phyloP scores from a whole-genome alignment of 2,113 vertebrate genomes.

The Peromyscus maniculatus region DNA sequence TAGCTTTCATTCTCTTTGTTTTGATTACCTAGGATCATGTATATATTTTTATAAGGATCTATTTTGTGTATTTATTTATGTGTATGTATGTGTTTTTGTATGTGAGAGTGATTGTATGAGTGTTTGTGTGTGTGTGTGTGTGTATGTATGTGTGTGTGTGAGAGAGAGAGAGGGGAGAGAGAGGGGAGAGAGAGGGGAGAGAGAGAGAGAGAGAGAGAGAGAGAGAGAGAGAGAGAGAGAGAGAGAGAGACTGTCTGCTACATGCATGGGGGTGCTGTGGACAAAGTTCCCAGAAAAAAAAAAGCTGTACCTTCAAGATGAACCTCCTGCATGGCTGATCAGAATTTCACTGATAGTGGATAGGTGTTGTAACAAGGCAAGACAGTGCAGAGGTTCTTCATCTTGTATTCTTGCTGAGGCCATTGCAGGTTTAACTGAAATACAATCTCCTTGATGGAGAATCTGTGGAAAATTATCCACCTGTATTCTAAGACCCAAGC shows the following conservation, averaged over 20 bases:
- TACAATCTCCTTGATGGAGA: background rate
- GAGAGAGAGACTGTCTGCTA: background rate
- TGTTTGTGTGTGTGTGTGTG: background rate
- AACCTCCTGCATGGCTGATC: background rate
- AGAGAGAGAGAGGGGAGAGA: too few species aligned
- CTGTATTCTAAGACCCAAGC: background rate
- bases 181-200: too few species aligned
- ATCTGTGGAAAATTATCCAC: background rate
- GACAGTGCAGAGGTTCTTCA: background rate
- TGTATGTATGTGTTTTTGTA: background rate
- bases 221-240: too few species aligned
- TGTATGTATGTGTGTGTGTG: background rate
- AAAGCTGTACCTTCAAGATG: background rate
- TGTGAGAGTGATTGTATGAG: background rate
- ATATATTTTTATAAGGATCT: background rate
- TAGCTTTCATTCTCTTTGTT: background rate
- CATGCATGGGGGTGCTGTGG: background rate
- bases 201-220: too few species aligned
- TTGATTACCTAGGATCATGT: background rate
- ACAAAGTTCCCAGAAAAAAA: background rate
- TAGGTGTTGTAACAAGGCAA: too few species aligned
- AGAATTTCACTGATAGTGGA: background rate
- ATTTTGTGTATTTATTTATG: background rate
- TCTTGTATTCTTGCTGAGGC: background rate
- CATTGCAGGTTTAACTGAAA: background rate